Conservation (phyloP, 2,113 vertebrate genomes). For the Poecilia latipinna region DNA sequence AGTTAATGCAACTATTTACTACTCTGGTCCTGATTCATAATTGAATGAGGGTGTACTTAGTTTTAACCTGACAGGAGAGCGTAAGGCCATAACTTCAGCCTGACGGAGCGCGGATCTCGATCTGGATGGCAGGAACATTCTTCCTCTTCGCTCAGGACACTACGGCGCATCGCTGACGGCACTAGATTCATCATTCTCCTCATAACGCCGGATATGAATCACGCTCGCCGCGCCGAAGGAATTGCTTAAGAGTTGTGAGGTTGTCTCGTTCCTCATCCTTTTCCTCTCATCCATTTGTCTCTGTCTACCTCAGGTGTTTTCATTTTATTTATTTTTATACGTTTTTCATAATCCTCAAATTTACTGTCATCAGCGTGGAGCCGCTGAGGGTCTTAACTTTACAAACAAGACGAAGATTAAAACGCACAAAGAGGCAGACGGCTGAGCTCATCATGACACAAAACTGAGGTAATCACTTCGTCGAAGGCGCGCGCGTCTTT, state of each 20-base stretch:
- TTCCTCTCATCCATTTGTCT: conserved; percentile 54
- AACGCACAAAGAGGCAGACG: conserved; percentile 24
- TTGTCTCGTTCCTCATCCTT: conserved; percentile 44
- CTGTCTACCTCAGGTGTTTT: conserved; percentile 50
- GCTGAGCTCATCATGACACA: conserved; percentile 41
- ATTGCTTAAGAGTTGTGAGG: conserved; percentile 65
- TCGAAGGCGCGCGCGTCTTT: conserved; percentile 11
- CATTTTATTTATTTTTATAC: conserved; percentile 6
- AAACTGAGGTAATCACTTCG: conserved; percentile 46
- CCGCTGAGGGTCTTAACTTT: conserved; percentile 33
- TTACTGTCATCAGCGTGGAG: conserved; percentile 51
- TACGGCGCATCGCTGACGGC: conserved; percentile 37
- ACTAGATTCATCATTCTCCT: conserved; percentile 63
- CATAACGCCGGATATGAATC: conserved; percentile 65
- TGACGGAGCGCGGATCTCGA: conserved; percentile 29
- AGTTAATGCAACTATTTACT: no score
- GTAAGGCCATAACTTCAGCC: conserved; percentile 4
- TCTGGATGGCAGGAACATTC: conserved; percentile 35
- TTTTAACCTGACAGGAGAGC: background rate
- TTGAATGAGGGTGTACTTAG: background rate
- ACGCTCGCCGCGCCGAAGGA: conserved; percentile 51
- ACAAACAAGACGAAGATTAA: conserved; percentile 60
- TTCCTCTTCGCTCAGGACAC: conserved; percentile 45
- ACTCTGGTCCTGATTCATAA: background rate
- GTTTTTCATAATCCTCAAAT: conserved; percentile 29